Percentiles rank a stretch among this genome's conserved stretches.
Evolutionary conservation across 1,140 invertebrate species (phyloP).

Genomic region (Thaumatotibia leucotreta): DNA sequence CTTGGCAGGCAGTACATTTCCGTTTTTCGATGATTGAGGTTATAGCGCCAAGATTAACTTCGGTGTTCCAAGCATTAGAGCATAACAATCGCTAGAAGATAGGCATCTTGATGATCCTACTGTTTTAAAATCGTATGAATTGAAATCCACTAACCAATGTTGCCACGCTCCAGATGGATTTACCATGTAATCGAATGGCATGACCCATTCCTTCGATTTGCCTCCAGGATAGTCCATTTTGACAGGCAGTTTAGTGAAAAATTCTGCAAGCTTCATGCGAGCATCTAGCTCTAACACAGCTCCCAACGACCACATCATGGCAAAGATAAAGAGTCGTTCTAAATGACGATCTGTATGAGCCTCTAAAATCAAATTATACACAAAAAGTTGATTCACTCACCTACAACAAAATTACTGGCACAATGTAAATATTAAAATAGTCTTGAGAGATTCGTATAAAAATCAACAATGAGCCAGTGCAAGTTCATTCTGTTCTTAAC

Average conservation of each 20-base stretch:
- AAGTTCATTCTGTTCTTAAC: no score
- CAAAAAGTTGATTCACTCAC: no score
- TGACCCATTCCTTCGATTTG: slow-evolving; percentile 83
- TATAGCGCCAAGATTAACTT: no score
- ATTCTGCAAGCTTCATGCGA: slow-evolving; percentile 84
- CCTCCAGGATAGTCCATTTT: slow-evolving; percentile 80
- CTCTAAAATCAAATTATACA: slow-evolving; percentile 42
- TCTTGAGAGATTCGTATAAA: no score
- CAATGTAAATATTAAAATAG: no score
- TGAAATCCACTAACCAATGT: slow-evolving; percentile 80
- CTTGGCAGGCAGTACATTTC: no score
- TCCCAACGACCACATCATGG: slow-evolving; percentile 93
- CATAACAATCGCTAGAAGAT: no score
- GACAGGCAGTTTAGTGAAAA: slow-evolving; percentile 80
- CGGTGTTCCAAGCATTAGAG: no score
- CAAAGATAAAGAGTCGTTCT: slow-evolving; percentile 85
- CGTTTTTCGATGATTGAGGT: no score
- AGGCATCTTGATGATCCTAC: no score
- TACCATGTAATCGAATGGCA: slow-evolving; percentile 88
- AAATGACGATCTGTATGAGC: slow-evolving; percentile 78
- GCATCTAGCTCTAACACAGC: slow-evolving; percentile 87
- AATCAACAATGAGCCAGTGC: no score
- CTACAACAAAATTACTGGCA: no score
- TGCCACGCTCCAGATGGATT: slow-evolving; percentile 86
- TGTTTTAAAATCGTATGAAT: slow-evolving; percentile 77